Conservation (phyloP, 2,797 vertebrate genomes). For the Pangasius larnaudii region DNA sequence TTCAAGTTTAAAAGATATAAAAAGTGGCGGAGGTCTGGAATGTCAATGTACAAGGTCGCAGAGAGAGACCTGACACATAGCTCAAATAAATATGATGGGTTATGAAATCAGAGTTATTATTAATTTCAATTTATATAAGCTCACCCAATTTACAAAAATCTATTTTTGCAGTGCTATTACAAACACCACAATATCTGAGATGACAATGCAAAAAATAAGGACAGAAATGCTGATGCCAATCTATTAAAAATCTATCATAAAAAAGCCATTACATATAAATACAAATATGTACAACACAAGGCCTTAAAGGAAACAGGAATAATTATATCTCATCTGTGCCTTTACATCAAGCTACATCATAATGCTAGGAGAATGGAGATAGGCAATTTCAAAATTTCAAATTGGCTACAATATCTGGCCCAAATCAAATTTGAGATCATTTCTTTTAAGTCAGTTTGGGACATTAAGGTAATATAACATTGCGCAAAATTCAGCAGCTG, state of each 20-base stretch:
- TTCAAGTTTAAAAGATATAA: constrained; percentile 53
- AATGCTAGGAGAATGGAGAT: background rate
- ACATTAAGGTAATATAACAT: background rate
- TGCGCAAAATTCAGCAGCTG: constrained; percentile 48
- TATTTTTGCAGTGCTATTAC: constrained; percentile 57
- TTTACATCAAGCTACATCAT: constrained; percentile 30
- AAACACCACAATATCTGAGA: constrained; percentile 52
- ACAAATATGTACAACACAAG: constrained; percentile 80
- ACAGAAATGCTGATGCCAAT: constrained; percentile 56
- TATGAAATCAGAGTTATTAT: background rate
- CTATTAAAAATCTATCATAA: constrained; percentile 62
- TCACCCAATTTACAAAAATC: constrained; percentile 55
- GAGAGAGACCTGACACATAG: constrained; percentile 8
- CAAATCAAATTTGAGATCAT: background rate
- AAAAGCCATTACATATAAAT: constrained; percentile 78
- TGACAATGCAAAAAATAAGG: constrained; percentile 49
- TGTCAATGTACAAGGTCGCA: constrained; percentile 27
- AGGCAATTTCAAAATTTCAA: background rate
- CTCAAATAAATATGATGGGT: constrained; percentile 35
- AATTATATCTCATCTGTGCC: constrained; percentile 44
- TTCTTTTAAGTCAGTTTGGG: constrained; percentile 1
- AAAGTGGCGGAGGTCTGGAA: constrained; percentile 28
- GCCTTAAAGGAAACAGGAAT: constrained; percentile 47
- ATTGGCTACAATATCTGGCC: background rate
- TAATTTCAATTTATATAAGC: constrained; percentile 37